Conservation (phyloP, 1,140 invertebrate species). For the Pseudachorutes palmiensis region DNA sequence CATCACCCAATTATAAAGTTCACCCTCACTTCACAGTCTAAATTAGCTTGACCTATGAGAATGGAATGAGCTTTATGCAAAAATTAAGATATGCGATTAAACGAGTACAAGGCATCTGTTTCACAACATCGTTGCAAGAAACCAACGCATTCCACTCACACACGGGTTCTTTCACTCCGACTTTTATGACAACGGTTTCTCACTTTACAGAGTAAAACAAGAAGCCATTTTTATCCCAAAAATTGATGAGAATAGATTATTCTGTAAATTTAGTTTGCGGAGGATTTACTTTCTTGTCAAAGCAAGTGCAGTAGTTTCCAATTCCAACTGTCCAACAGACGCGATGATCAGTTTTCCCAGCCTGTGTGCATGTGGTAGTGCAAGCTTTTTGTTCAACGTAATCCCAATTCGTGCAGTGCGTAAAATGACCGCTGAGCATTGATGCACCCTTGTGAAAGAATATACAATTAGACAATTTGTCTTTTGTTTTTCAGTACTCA, state of each 20-base stretch:
- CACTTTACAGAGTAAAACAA: too few species aligned
- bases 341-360: slow-evolving; percentile 16
- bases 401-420: slow-evolving; percentile 29
- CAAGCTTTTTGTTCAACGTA: slow-evolving; percentile 27
- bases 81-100: too few species aligned
- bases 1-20: background rate
- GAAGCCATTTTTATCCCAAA: too few species aligned
- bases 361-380: background rate
- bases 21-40: background rate
- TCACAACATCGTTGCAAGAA: too few species aligned
- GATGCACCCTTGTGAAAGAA: slow-evolving; percentile 15
- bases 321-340: slow-evolving; percentile 27
- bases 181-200: too few species aligned
- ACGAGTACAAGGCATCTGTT: too few species aligned
- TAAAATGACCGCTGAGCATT: slow-evolving; percentile 22
- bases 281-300: background rate
- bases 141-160: too few species aligned
- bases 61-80: too few species aligned
- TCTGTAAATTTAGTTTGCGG: background rate
- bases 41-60: slow-evolving; percentile 12
- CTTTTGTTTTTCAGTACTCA: background rate
- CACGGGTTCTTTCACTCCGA: too few species aligned
- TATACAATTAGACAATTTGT: background rate
- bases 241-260: too few species aligned
- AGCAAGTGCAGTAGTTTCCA: slow-evolving; percentile 30